These are phyloP conservation scores for Ectemnius cavifrons DNA, from an alignment of 2,888 invertebrate species.

Conservation along the genomic window DNA sequence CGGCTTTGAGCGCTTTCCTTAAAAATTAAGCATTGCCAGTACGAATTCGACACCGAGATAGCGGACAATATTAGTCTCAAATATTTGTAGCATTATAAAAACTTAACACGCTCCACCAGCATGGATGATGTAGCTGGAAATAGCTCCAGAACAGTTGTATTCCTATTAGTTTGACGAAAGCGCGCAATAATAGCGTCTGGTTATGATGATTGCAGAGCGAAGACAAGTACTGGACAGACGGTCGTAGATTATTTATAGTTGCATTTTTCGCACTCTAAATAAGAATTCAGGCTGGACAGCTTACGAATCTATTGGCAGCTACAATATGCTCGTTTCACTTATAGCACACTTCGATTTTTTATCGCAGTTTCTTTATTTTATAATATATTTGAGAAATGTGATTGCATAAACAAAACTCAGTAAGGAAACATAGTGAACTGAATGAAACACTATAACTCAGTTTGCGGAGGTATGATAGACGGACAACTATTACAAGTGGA, in stretches of 20 bases:
- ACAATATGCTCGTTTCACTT: neutral
- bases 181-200: slow-evolving; percentile 37
- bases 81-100: no score
- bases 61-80: no score
- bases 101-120: neutral
- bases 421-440: no score
- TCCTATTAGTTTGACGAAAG: slow-evolving; percentile 14
- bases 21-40: no score
- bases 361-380: no score
- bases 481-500: slow-evolving; percentile 67
- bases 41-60: no score
- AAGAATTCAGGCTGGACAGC: slow-evolving; percentile 31
- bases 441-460: no score
- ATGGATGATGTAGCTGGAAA: neutral
- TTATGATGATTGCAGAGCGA: slow-evolving; percentile 7
- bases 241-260: slow-evolving; percentile 38
- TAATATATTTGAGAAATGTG: no score
- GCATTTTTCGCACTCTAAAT: slow-evolving; percentile 34
- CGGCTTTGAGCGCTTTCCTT: no score
- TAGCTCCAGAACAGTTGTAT: neutral
- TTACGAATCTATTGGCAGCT: slow-evolving; percentile 10
- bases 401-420: no score
- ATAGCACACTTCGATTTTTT: neutral
- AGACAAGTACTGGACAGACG: slow-evolving; percentile 17
- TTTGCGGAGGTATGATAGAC: slow-evolving; percentile 2